A percentile compares a stretch with the other conserved stretches of the same genome.
Conservation (phyloP, 2,888 invertebrate genomes). For the Cyclophora punctaria region DNA sequence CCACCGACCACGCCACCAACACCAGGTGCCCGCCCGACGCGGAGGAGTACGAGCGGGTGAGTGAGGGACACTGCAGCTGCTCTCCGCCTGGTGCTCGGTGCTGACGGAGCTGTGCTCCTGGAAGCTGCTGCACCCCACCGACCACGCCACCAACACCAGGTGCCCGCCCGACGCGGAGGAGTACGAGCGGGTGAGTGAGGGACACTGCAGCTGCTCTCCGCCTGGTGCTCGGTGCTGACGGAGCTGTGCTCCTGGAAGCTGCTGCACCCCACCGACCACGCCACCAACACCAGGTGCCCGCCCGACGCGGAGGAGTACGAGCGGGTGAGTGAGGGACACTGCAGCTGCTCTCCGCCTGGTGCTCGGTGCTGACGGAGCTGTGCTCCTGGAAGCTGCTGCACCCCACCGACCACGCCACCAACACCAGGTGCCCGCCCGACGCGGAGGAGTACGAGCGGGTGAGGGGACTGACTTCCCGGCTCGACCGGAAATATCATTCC, state of each 20-base stretch:
- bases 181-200: constrained; percentile 86
- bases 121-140: constrained; percentile 98
- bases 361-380: constrained; percentile 94
- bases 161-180: constrained; percentile 98
- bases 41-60: constrained; percentile 96
- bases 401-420: constrained; percentile 97
- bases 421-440: constrained; percentile 94
- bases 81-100: constrained; percentile 97
- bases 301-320: constrained; percentile 98
- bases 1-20: constrained; percentile 97
- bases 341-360: constrained; percentile 97
- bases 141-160: constrained; percentile 94
- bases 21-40: constrained; percentile 96
- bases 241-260: constrained; percentile 99
- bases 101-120: constrained; percentile 98
- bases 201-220: constrained; percentile 91
- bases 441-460: constrained; percentile 99
- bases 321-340: constrained; percentile 80
- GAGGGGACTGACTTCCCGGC: constrained; percentile 70
- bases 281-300: constrained; percentile 95
- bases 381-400: constrained; percentile 99
- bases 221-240: constrained; percentile 97
- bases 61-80: constrained; percentile 81
- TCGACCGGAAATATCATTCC: too few relatives aligned
- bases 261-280: constrained; percentile 97